A percentile compares a stretch with the other conserved stretches of the same genome.
Evolutionary conservation across 2,797 vertebrate genomes (phyloP).

Genomic region (Acestrorhynchus altus): DNA sequence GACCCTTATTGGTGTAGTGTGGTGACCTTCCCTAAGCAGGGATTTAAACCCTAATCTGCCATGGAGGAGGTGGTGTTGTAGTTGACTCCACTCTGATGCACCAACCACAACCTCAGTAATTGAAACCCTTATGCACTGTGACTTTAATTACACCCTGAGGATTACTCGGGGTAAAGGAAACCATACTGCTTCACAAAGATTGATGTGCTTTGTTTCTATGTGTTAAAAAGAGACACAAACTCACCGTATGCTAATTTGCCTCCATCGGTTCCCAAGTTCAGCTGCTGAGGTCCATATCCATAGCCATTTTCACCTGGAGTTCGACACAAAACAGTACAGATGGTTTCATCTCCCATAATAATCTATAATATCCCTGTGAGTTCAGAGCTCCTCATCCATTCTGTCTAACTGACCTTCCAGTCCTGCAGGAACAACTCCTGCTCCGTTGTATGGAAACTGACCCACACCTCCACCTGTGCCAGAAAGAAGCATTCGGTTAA

Average conservation of each 20-base stretch:
- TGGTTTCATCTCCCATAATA: background rate
- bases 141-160: too few species aligned
- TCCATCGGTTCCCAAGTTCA: constrained; percentile 68
- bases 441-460: constrained; percentile 71
- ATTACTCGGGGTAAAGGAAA: too few species aligned
- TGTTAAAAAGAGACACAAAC: too few species aligned
- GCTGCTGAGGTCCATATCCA: constrained; percentile 71
- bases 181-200: too few species aligned
- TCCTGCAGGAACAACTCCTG: constrained; percentile 71
- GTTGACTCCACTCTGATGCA: too few species aligned
- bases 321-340: constrained; percentile 14
- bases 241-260: constrained; percentile 75
- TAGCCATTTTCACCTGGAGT: constrained; percentile 71
- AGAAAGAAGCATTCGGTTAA: background rate
- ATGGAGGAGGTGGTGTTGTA: too few species aligned
- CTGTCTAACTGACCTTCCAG: constrained; percentile 71
- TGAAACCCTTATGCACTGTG: too few species aligned
- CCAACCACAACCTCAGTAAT: too few species aligned
- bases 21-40: too few species aligned
- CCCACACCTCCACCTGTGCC: constrained; percentile 63
- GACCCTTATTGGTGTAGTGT: too few species aligned
- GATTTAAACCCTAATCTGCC: too few species aligned
- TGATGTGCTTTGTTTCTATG: too few species aligned
- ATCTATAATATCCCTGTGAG: background rate
- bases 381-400: background rate